Evolutionary conservation across 2,888 invertebrate species (phyloP).

Genomic region (Apamea sordens): DNA sequence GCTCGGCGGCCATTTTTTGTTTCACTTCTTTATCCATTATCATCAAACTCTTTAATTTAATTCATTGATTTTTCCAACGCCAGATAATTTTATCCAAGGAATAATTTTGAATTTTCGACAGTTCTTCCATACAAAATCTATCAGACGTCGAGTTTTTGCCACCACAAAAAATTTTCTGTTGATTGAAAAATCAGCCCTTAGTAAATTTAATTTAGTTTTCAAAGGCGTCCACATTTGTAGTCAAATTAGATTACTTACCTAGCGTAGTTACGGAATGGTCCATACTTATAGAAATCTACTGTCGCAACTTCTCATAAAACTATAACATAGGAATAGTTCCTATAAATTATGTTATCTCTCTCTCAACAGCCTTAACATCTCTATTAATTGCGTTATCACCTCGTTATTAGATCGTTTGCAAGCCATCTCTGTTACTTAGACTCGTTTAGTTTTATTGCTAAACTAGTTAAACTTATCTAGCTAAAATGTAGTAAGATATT

Average conservation of each 20-base stretch:
- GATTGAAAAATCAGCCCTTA: no score
- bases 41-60: no score
- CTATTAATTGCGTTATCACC: conserved; percentile 24
- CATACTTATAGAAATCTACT: no score
- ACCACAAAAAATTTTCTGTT: no score
- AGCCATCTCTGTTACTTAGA: conserved; percentile 17
- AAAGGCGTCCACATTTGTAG: no score
- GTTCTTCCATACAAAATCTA: no score
- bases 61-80: no score
- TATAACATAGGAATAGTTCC: not conserved
- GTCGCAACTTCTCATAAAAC: not conserved
- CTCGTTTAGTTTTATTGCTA: conserved; percentile 29
- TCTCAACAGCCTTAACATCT: conserved; percentile 1
- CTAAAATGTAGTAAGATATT: conserved; percentile 1
- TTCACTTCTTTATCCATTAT: not conserved
- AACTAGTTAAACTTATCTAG: conserved; percentile 29
- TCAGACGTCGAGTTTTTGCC: no score
- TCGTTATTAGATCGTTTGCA: conserved; percentile 42
- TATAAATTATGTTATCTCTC: conserved; percentile 14
- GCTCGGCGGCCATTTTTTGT: not conserved
- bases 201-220: no score
- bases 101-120: no score
- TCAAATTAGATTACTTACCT: not conserved
- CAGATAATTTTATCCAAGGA: no score
- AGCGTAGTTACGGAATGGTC: no score